Base-by-base conservation (phyloP, 2,888 invertebrate genomes). In the Plebejus melissa region DNA sequence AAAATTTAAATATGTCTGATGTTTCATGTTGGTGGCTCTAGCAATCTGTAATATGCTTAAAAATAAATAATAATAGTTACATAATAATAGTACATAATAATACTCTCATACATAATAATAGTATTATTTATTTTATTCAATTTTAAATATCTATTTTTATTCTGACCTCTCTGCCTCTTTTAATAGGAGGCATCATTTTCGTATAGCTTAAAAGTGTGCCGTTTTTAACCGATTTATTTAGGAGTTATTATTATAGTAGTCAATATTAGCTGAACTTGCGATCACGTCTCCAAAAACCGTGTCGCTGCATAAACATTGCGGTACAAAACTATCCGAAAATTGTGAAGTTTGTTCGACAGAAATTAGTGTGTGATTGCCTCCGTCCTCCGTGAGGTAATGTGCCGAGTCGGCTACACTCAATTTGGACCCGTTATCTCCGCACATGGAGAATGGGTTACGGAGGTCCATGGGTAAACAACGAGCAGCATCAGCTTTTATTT, bases 351-450 rank as follows among this genome's bases (percentile, higher is more conserved):
- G 71, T 71, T 71, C 46, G 13, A 46, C 71, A 41, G 22, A 65
- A 22, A 46, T 70, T n/a, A 41, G 71, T 22, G 41, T 46, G 22
- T 41, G 71, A 71, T 41, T n/a, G 71, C 71, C 71, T 46, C 41
- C 71, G 41, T 41, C 71, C 71, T 46, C 41, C 71, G 41, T 41
- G 71, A 46, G 71, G 71, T 71, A 71, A 71, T 38, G 71, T 41
- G 46, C 46, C 71, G 46, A 71, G 46, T 71, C 71, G 71, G 71
- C 41, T 71, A 71, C 46, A 71, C 71, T 41, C 46, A 71, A 41
- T 41, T 71, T 71, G 71, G 46, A 71, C 22, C 71, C 71, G 71
- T 71, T 71, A 71, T 46, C 71, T 71, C 71, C n/a, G 71, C 71
- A 71, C 41, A 71, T 71, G 41, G 71, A 41, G 71, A 71, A 22